These are phyloP conservation scores for Poeciliopsis infans DNA, from an alignment of 2,797 vertebrate genomes.

Conservation along the genomic window DNA sequence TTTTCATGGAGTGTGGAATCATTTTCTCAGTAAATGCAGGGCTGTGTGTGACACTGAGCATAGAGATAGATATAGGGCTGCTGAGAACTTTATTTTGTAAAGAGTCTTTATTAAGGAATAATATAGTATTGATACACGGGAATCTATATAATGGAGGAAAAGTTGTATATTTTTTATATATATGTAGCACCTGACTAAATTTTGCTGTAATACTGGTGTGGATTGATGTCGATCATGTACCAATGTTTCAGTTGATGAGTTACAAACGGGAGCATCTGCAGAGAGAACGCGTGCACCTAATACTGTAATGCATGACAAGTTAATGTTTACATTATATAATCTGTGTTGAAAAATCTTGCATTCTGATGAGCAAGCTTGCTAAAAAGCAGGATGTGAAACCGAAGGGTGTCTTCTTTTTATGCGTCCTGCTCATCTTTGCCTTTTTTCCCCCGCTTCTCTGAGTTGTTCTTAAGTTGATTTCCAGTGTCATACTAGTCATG, in stretches of 20 bases:
- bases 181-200: constrained; percentile 79
- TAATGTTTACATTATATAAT: constrained; percentile 63
- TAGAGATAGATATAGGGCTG: constrained; percentile 33
- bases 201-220: constrained; percentile 80
- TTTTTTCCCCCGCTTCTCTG: constrained; percentile 42
- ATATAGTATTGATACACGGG: constrained; percentile 60
- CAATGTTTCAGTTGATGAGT: constrained; percentile 62
- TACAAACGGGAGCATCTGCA: constrained; percentile 54
- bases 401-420: constrained; percentile 23
- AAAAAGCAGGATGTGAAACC: constrained; percentile 25
- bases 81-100: constrained; percentile 75
- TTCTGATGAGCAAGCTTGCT: constrained; percentile 49
- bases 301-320: constrained; percentile 70
- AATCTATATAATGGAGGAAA: constrained; percentile 80
- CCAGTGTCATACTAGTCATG: constrained; percentile 39
- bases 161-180: constrained; percentile 81
- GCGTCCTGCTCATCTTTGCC: constrained; percentile 31
- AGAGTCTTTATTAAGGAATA: constrained; percentile 74
- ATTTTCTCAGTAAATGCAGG: constrained; percentile 45
- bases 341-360: constrained; percentile 39
- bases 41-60: constrained; percentile 57
- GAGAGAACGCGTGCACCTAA: constrained; percentile 53
- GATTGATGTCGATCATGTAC: constrained; percentile 49
- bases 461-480: constrained; percentile 61
- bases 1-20: constrained; percentile 38